Base-by-base conservation (phyloP, 2,888 invertebrate genomes). In the Perizoma affinitatum region DNA sequence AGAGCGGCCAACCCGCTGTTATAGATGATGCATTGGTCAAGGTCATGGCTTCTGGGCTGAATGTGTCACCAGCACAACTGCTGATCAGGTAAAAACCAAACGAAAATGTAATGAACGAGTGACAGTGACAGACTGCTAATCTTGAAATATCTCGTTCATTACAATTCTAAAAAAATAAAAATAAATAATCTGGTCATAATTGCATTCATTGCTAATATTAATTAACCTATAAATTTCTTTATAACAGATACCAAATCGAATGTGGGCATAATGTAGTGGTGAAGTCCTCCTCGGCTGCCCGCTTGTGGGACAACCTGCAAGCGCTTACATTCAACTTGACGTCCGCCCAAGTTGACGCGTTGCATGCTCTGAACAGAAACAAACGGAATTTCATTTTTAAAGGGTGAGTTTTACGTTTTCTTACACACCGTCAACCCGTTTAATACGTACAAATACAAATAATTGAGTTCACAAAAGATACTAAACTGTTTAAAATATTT, bases 21-120 rank as follows among this genome's bases (percentile, higher is more conserved):
- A 86, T 97, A 54, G 95, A 96, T 0, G 96, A 97, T 71, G 92
- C 95, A 0, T 93, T 95, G 75, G 86, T 97, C 10, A 83, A 92
- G 44, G 81, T 84, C 0, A 84, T 89, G 83, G 89, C 90, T 5
- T 84, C 84, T 0, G 90, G 85, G 0, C 41, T 88, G 1, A 73
- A 72, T 0, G 68, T 86, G 5, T 79, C 81, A 0, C 80, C 90
- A 0, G 87, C 87, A 0, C 87, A 87, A 51, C 62, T 92, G 9
- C 69, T 90, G 0, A 79, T 92, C 1, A 85, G 86, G 91, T 90
- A 46, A 44, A 22, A 22, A 22, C 3, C 22, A 22, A 22, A 22
- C 22, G n/a, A n/a, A n/a, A n/a, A n/a, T n/a, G n/a, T n/a, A n/a
- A n/a, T n/a, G n/a, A n/a, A n/a, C n/a, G n/a, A n/a, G n/a, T n/a